These are phyloP conservation scores for Speoplatyrhinus poulsoni DNA, from an alignment of 2,113 vertebrate species.

Conservation along the genomic window DNA sequence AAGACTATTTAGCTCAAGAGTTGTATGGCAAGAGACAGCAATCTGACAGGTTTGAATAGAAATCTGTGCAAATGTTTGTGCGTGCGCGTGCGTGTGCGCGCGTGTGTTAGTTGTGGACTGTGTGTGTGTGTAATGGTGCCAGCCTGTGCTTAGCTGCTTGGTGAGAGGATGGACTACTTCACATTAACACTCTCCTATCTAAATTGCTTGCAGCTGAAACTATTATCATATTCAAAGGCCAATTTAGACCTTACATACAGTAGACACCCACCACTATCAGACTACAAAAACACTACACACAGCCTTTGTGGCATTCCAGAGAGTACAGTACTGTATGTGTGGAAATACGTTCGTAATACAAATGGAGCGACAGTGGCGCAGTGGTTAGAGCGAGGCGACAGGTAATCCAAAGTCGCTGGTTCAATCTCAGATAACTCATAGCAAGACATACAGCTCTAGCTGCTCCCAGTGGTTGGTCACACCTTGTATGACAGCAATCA, in stretches of 20 bases:
- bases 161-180: slow-evolving; percentile 41
- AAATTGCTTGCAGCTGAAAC: slow-evolving; percentile 50
- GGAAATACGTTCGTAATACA: slow-evolving; percentile 7
- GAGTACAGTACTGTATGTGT: neutral
- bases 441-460: no score
- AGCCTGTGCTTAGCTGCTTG: slow-evolving; percentile 36
- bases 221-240: slow-evolving; percentile 57
- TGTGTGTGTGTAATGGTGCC: slow-evolving; percentile 45
- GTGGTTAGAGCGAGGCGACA: no score
- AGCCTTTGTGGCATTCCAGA: neutral
- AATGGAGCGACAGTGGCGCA: neutral
- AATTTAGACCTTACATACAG: slow-evolving; percentile 44
- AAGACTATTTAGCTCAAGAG: slow-evolving; percentile 53
- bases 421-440: no score
- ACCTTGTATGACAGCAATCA: no score
- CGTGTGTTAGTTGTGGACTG: neutral
- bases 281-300: neutral
- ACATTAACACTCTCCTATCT: slow-evolving; percentile 42
- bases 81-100: no score
- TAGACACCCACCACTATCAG: slow-evolving; percentile 28
- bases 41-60: slow-evolving; percentile 11
- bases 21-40: slow-evolving; percentile 25
- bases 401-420: no score
- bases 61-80: slow-evolving; percentile 36
- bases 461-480: no score